phyloP scores from a whole-genome alignment of 2,888 invertebrate species.

The Andrena praecox region DNA sequence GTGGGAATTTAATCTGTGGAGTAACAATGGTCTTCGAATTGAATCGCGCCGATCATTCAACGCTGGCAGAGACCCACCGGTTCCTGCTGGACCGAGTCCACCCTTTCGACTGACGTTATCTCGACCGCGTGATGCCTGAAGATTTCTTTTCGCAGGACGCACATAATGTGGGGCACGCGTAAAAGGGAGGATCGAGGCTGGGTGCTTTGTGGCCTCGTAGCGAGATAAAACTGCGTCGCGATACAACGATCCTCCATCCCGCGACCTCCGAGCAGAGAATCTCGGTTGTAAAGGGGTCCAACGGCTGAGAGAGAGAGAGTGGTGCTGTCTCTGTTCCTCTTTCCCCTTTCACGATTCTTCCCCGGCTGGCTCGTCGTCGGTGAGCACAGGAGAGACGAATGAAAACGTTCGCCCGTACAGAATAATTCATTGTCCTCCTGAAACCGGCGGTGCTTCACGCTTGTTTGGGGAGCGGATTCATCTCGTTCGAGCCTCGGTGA shows the following conservation, averaged over 20 bases:
- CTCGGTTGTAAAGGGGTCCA: slow-evolving; percentile 32
- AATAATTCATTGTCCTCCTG: slow-evolving; percentile 80
- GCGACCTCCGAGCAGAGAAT: slow-evolving; percentile 41
- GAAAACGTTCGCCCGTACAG: slow-evolving; percentile 79
- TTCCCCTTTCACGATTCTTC: slow-evolving; percentile 55
- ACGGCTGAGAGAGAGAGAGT: not conserved
- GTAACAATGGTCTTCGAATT: too few species aligned
- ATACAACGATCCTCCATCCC: slow-evolving; percentile 59
- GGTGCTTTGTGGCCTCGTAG: slow-evolving; percentile 47
- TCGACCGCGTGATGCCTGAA: slow-evolving; percentile 57
- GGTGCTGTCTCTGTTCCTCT: slow-evolving; percentile 54
- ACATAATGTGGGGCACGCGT: slow-evolving; percentile 53
- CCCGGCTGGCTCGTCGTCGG: slow-evolving; percentile 34
- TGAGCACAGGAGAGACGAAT: slow-evolving; percentile 72
- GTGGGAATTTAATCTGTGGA: not conserved
- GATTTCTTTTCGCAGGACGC: slow-evolving; percentile 56
- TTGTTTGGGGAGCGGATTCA: slow-evolving; percentile 75
- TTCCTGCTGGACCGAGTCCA: not conserved
- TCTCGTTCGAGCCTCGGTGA: slow-evolving; percentile 62
- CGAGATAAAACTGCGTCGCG: slow-evolving; percentile 71
- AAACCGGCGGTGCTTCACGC: slow-evolving; percentile 74
- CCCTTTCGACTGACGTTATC: slow-evolving; percentile 54
- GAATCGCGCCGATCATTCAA: slow-evolving; percentile 5
- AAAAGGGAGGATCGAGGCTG: slow-evolving; percentile 17
- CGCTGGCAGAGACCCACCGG: not conserved